Conservation (phyloP, 2,797 vertebrate genomes). For the Sphaeramia orbicularis region DNA sequence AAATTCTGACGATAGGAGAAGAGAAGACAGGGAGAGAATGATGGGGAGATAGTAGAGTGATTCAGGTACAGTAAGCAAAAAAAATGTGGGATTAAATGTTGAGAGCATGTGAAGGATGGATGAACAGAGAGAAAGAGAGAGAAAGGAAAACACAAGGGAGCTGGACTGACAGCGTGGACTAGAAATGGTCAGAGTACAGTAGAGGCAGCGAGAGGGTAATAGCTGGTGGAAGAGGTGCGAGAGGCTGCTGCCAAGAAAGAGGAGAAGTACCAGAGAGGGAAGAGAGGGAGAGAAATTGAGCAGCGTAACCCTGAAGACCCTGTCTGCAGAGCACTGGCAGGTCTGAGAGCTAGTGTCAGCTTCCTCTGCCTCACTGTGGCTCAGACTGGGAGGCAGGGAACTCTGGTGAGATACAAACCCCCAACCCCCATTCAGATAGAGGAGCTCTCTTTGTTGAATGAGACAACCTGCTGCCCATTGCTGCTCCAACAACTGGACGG, state of each 20-base stretch:
- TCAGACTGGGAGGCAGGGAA: slow-evolving; percentile 47
- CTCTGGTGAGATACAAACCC: slow-evolving; percentile 20
- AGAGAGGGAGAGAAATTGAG: slow-evolving; percentile 74
- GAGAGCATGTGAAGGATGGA: slow-evolving; percentile 50
- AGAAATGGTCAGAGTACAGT: slow-evolving; percentile 37
- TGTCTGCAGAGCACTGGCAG: slow-evolving; percentile 65
- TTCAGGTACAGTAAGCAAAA: slow-evolving; percentile 39
- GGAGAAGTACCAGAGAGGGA: slow-evolving; percentile 53
- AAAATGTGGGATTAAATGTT: slow-evolving; percentile 44
- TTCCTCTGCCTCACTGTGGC: slow-evolving; percentile 43
- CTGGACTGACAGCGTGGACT: slow-evolving; percentile 55
- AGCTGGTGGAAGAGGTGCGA: slow-evolving; percentile 66
- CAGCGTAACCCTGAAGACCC: slow-evolving; percentile 75
- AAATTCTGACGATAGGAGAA: slow-evolving; percentile 29
- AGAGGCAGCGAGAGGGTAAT: slow-evolving; percentile 67
- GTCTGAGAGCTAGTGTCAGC: slow-evolving; percentile 69
- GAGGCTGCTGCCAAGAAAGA: slow-evolving; percentile 71
- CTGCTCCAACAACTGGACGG: slow-evolving; percentile 60
- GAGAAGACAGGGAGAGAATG: slow-evolving; percentile 29
- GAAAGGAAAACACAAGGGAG: slow-evolving; percentile 55
- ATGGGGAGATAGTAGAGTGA: slow-evolving; percentile 32
- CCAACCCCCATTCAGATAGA: neutral
- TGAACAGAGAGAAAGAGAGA: slow-evolving; percentile 45
- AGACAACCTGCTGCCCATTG: slow-evolving; percentile 48
- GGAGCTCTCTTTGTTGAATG: slow-evolving; percentile 47